phyloP scores from a whole-genome alignment of 1,140 invertebrate species.

The Halyomorpha halys region DNA sequence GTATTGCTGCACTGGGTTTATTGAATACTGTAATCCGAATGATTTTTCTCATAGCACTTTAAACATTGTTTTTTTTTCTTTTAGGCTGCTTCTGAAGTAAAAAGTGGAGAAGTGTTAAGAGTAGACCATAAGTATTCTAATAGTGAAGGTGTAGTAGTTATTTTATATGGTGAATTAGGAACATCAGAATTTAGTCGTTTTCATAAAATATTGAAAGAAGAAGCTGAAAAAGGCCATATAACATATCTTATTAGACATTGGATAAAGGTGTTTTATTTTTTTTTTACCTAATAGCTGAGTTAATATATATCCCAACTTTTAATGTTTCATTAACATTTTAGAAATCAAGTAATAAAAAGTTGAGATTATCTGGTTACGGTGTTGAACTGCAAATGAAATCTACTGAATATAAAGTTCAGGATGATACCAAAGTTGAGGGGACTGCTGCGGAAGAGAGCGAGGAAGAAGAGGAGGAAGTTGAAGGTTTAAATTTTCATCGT shows the following conservation, averaged over 20 bases:
- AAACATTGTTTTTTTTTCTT: background rate
- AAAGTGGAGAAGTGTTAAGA: constrained; percentile 51
- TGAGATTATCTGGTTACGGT: constrained; percentile 90
- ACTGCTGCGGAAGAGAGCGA: constrained; percentile 44
- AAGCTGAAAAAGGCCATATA: constrained; percentile 55
- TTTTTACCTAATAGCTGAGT: background rate
- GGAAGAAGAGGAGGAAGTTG: constrained; percentile 59
- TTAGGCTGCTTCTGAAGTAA: constrained; percentile 7
- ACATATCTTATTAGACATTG: constrained; percentile 81
- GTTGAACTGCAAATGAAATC: constrained; percentile 98
- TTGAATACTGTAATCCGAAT: too few species aligned
- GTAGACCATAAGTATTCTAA: constrained; percentile 79
- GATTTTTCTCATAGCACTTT: too few species aligned
- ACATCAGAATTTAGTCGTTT: constrained; percentile 58
- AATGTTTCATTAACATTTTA: constrained; percentile 33
- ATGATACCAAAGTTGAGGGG: constrained; percentile 67
- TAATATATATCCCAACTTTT: background rate
- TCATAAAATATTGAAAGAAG: constrained; percentile 57
- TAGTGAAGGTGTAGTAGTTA: constrained; percentile 51
- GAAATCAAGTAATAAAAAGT: constrained; percentile 47
- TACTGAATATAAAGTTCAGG: constrained; percentile 98
- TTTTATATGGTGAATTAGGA: constrained; percentile 78
- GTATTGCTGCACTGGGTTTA: too few species aligned
- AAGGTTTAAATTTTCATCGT: constrained; percentile 81
- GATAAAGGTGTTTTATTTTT: constrained; percentile 48